Evolutionary conservation across 1,140 invertebrate genomes (phyloP).

Genomic region (Philaenus spumarius): DNA sequence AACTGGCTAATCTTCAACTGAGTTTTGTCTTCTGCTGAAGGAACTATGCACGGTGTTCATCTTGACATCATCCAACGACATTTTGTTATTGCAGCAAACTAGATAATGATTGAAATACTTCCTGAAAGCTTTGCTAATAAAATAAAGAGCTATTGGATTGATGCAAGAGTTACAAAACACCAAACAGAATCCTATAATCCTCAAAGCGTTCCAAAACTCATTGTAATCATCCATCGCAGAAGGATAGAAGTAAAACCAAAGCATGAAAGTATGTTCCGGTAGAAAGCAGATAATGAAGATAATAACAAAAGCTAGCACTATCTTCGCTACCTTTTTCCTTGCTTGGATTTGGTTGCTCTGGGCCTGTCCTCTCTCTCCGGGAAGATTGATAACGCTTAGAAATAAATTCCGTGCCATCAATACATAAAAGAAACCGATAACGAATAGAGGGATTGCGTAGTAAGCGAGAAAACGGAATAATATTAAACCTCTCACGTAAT

Average conservation of each 20-base stretch:
- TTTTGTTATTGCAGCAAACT: conserved; percentile 50
- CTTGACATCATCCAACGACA: no score
- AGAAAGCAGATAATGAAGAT: conserved; percentile 90
- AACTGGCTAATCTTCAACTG: no score
- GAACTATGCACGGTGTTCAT: no score
- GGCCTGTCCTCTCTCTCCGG: conserved; percentile 53
- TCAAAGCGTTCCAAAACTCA: conserved; percentile 72
- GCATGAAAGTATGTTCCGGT: conserved; percentile 72
- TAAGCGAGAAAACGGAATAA: conserved; percentile 63
- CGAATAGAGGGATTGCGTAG: conserved; percentile 74
- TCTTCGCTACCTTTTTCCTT: conserved; percentile 72
- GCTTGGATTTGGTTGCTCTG: conserved; percentile 52
- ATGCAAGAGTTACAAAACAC: conserved; percentile 90
- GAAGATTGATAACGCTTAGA: conserved; percentile 73
- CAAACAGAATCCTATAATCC: conserved; percentile 79
- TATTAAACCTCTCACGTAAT: conserved; percentile 47
- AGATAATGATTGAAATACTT: conserved; percentile 87
- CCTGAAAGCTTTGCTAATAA: conserved; percentile 84
- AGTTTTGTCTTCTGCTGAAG: no score
- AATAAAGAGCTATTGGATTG: conserved; percentile 88
- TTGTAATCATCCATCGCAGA: conserved; percentile 64
- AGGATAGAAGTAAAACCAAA: conserved; percentile 81
- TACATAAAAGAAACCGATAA: conserved; percentile 80
- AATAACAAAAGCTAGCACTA: conserved; percentile 90
- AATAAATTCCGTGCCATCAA: conserved; percentile 82